These are phyloP conservation scores for Tauraco hartlaubi DNA, from an alignment of 2,797 vertebrate species.

Conservation along the genomic window DNA sequence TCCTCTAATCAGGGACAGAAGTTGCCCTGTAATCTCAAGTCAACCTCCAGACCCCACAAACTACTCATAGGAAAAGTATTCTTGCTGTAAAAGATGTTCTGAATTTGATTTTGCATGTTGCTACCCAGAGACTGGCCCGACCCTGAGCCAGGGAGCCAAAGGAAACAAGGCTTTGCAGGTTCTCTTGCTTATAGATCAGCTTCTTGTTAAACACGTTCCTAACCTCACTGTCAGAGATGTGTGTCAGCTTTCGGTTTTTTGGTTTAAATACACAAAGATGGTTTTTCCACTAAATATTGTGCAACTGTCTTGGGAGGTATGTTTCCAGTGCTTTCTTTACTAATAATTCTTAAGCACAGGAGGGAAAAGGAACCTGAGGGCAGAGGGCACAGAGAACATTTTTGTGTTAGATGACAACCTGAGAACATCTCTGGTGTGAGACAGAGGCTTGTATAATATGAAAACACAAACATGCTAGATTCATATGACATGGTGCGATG, in stretches of 20 bases:
- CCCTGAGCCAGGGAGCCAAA: constrained; percentile 40
- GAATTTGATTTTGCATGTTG: background rate
- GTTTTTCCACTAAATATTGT: background rate
- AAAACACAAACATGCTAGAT: background rate
- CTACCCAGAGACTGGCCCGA: background rate
- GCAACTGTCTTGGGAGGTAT: background rate
- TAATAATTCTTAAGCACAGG: background rate
- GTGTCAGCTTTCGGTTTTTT: background rate
- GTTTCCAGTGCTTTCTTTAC: background rate
- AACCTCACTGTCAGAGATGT: background rate
- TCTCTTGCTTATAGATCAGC: background rate
- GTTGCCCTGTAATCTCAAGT: background rate
- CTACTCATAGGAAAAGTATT: background rate
- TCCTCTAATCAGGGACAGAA: background rate
- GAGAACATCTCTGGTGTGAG: background rate
- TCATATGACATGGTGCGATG: rapidly evolving
- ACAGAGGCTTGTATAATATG: background rate
- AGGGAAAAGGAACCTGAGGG: background rate
- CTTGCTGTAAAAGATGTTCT: background rate
- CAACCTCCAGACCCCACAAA: background rate
- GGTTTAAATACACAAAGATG: background rate
- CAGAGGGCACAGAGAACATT: background rate
- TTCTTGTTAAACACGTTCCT: background rate
- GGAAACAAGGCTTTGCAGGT: constrained; percentile 23
- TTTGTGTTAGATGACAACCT: background rate